Evolutionary conservation across 2,888 invertebrate species (phyloP).

Genomic region (Anorthoa munda): DNA sequence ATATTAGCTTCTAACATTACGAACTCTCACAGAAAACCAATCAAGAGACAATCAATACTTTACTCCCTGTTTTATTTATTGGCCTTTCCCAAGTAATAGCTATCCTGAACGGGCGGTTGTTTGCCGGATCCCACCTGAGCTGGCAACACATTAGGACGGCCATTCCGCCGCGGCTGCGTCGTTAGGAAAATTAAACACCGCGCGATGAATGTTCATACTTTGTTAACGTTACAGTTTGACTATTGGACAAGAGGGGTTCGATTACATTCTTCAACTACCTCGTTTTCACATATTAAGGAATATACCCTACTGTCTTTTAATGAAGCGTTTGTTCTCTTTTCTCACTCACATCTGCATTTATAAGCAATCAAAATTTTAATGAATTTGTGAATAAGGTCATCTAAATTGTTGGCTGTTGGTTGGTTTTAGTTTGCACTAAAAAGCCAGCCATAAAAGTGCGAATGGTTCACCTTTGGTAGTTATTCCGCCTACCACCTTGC

Average conservation of each 20-base stretch:
- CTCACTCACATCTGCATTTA: too few relatives aligned
- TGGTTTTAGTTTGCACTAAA: too few relatives aligned
- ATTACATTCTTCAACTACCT: neutral
- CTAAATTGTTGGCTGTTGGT: too few relatives aligned
- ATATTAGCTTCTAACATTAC: neutral
- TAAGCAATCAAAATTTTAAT: too few relatives aligned
- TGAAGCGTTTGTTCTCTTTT: neutral
- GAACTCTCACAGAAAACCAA: neutral
- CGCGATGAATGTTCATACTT: slow-evolving; percentile 25
- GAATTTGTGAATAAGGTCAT: too few relatives aligned
- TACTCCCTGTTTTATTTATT: neutral
- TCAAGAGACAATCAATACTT: neutral
- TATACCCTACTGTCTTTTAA: neutral
- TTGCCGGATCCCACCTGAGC: slow-evolving; percentile 49
- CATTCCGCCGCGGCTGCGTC: slow-evolving; percentile 38
- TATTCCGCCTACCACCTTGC: neutral
- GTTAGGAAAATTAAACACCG: slow-evolving; percentile 49
- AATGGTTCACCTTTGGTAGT: too few relatives aligned
- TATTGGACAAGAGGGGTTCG: neutral
- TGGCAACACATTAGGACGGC: slow-evolving; percentile 39
- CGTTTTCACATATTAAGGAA: too few relatives aligned
- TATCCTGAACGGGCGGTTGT: slow-evolving; percentile 22
- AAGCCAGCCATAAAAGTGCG: too few relatives aligned
- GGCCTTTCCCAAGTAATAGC: slow-evolving; percentile 18
- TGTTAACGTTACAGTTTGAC: slow-evolving; percentile 20